Conservation (phyloP, 2,888 invertebrate species). For the Drosophila cracens region DNA sequence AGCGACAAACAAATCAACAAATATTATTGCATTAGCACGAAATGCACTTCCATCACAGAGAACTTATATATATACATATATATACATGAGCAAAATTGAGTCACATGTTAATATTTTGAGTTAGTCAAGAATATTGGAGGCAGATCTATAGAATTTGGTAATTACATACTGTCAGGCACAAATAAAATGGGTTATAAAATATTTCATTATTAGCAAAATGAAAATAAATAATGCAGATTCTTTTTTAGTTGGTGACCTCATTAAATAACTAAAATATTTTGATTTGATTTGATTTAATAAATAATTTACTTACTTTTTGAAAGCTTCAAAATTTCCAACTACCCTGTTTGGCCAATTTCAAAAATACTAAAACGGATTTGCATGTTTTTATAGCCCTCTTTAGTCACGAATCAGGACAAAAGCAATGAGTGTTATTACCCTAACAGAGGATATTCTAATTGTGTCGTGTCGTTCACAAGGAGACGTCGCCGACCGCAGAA, state of each 20-base stretch:
- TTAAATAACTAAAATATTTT: no score
- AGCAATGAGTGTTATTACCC: background rate
- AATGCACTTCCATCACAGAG: background rate
- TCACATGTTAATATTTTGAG: background rate
- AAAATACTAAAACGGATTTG: background rate
- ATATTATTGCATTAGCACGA: background rate
- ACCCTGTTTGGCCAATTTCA: background rate
- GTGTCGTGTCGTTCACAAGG: background rate
- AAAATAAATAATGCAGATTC: no score
- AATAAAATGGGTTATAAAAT: background rate
- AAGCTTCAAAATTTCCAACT: background rate
- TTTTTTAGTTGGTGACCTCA: no score
- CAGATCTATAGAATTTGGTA: background rate
- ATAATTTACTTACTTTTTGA: background rate
- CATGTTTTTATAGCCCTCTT: background rate
- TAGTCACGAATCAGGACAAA: background rate
- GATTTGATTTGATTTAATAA: background rate
- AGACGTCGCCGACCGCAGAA: background rate
- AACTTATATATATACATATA: background rate
- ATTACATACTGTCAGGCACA: background rate
- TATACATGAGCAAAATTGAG: background rate
- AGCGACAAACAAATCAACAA: background rate
- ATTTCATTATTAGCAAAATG: background rate
- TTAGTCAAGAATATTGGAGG: background rate
- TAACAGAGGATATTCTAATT: background rate